Evolutionary conservation across 2,113 vertebrate species (phyloP).

Genomic region (Rhea pennata): DNA sequence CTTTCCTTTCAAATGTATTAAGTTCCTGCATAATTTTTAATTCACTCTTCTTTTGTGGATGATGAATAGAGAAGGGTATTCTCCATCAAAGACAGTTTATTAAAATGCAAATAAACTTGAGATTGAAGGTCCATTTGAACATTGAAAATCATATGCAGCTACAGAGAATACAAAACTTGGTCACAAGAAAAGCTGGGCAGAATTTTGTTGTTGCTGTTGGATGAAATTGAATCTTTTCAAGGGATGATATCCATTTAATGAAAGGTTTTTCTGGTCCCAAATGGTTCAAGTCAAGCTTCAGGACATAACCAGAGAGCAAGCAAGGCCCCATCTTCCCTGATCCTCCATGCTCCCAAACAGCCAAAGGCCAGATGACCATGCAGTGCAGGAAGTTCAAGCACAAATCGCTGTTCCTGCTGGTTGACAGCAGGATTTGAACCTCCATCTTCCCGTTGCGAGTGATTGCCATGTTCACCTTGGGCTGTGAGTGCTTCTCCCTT

Average conservation of each 20-base stretch:
- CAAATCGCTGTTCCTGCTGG: too few relatives aligned
- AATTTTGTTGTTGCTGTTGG: background rate
- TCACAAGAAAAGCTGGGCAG: background rate
- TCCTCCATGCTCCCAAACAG: too few relatives aligned
- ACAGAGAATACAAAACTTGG: background rate
- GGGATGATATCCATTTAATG: background rate
- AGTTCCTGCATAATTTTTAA: constrained; percentile 51
- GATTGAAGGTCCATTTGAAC: constrained; percentile 2
- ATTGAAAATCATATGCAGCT: background rate
- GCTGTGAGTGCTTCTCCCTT: too few relatives aligned
- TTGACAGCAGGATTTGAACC: background rate
- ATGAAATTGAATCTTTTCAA: background rate
- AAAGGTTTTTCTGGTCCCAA: background rate
- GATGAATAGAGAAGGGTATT: constrained; percentile 55
- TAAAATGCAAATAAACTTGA: constrained; percentile 62
- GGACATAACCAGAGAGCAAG: background rate
- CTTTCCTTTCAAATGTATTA: constrained; percentile 40
- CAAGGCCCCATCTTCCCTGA: background rate
- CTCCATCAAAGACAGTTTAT: constrained; percentile 31
- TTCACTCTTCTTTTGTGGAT: constrained; percentile 3
- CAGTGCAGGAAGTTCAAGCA: too few relatives aligned
- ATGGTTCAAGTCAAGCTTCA: background rate
- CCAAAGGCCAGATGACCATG: too few relatives aligned
- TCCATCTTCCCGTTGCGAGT: background rate
- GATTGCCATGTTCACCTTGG: background rate